phyloP scores from a whole-genome alignment of 2,113 vertebrate genomes.

The Odontesthes bonariensis region DNA sequence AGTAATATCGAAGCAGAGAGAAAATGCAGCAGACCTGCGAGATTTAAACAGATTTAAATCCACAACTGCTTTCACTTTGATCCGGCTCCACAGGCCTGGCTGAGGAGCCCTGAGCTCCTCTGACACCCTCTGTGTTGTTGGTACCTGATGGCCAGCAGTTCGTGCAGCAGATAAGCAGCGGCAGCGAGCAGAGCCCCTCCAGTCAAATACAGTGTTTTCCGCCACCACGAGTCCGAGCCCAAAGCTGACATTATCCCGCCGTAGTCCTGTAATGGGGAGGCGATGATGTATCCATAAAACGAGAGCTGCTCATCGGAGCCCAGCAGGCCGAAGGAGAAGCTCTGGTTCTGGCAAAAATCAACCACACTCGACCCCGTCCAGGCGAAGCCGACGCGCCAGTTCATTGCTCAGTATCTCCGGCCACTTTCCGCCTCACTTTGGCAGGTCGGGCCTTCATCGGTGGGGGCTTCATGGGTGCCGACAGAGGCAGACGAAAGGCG shows the following conservation, averaged over 20 bases:
- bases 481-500: constrained; percentile 27
- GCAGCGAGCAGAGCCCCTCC: constrained; percentile 97
- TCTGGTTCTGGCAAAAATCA: constrained; percentile 93
- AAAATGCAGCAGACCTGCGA: constrained; percentile 28
- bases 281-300: constrained; percentile 94
- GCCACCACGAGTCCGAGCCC: constrained; percentile 96
- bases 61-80: background rate
- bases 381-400: constrained; percentile 94
- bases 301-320: constrained; percentile 89
- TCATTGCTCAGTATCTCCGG: constrained; percentile 87
- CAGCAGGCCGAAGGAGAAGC: constrained; percentile 88
- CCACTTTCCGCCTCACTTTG: constrained; percentile 80
- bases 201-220: constrained; percentile 96
- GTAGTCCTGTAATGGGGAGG: constrained; percentile 93
- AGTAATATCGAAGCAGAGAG: constrained; percentile 42
- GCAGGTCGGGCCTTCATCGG: constrained; percentile 75
- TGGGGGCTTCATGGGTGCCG: constrained; percentile 77
- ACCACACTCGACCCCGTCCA: constrained; percentile 92
- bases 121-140: constrained; percentile 23
- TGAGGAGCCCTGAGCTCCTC: constrained; percentile 10
- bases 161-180: constrained; percentile 95
- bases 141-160: constrained; percentile 96
- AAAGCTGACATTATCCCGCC: constrained; percentile 93
- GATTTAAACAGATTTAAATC: constrained; percentile 3
- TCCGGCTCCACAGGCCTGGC: constrained; percentile 23